phyloP scores from a whole-genome alignment of 2,113 vertebrate species.

The Lucifuga dentata region DNA sequence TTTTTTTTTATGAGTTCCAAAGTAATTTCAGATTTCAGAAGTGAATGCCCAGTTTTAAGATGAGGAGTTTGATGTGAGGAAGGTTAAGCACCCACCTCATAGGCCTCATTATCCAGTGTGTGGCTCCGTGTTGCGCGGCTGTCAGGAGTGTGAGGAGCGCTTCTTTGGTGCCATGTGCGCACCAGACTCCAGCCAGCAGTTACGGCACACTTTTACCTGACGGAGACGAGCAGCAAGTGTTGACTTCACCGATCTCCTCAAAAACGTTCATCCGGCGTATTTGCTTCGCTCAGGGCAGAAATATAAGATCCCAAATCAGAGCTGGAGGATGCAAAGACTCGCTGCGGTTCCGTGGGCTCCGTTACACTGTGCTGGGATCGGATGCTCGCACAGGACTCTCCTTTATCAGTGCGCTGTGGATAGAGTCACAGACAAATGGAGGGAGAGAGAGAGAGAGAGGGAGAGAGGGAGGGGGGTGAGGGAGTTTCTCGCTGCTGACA shows the following conservation, averaged over 20 bases:
- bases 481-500: conserved; percentile 73
- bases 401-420: conserved; percentile 73
- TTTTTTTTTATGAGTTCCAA: not conserved
- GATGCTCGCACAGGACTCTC: conserved; percentile 66
- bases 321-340: conserved; percentile 1
- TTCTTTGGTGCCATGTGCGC: conserved; percentile 77
- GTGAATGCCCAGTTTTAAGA: conserved; percentile 17
- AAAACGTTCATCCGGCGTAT: conserved; percentile 19
- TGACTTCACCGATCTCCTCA: not conserved
- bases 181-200: conserved; percentile 36
- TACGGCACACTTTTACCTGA: conserved; percentile 56
- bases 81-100: conserved; percentile 2
- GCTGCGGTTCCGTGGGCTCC: conserved; percentile 43
- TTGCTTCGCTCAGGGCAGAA: not conserved
- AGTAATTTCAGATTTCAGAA: not conserved
- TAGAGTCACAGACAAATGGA: conserved; percentile 60
- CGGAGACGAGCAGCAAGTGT: conserved; percentile 52
- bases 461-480: conserved; percentile 61
- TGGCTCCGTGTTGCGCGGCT: conserved; percentile 61
- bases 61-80: conserved; percentile 1
- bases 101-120: conserved; percentile 48
- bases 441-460: conserved; percentile 56
- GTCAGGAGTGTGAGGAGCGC: conserved; percentile 64
- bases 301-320: conserved; percentile 16
- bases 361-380: conserved; percentile 46